Percentiles rank a stretch among this genome's conserved stretches.
These are phyloP conservation scores for Stegodyphus mimosarum DNA, from an alignment of 1,140 invertebrate genomes.

Conservation along the genomic window DNA sequence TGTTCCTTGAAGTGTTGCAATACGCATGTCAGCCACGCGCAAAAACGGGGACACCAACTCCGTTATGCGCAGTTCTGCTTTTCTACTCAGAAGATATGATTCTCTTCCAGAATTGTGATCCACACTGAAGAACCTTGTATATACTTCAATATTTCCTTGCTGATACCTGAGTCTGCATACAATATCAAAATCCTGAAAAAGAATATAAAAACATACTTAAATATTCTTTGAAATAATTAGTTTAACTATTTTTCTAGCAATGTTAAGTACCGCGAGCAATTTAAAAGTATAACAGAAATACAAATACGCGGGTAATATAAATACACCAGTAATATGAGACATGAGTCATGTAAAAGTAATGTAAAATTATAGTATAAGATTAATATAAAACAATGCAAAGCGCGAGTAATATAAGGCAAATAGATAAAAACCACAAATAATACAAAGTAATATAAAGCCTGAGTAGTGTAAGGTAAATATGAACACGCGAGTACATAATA, in stretches of 20 bases:
- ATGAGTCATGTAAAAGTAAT: no score
- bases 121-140: conserved; percentile 87
- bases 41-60: conserved; percentile 87
- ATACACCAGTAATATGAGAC: no score
- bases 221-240: background rate
- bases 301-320: background rate
- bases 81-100: conserved; percentile 87
- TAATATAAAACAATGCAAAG: no score
- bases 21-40: conserved; percentile 86
- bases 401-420: no score
- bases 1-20: conserved; percentile 83
- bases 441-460: no score
- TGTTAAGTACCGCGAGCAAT: background rate
- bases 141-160: conserved; percentile 89
- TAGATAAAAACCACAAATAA: no score
- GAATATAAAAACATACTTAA: conserved; percentile 1
- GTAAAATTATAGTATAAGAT: no score
- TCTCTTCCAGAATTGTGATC: conserved; percentile 92
- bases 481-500: no score
- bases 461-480: no score
- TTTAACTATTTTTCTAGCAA: background rate
- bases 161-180: conserved; percentile 87
- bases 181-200: conserved; percentile 65
- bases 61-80: conserved; percentile 88
- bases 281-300: background rate